Evolutionary conservation across 2,113 vertebrate genomes (phyloP), one percentile per base, ranked within the genome.

Genomic region (Sander vitreus): DNA sequence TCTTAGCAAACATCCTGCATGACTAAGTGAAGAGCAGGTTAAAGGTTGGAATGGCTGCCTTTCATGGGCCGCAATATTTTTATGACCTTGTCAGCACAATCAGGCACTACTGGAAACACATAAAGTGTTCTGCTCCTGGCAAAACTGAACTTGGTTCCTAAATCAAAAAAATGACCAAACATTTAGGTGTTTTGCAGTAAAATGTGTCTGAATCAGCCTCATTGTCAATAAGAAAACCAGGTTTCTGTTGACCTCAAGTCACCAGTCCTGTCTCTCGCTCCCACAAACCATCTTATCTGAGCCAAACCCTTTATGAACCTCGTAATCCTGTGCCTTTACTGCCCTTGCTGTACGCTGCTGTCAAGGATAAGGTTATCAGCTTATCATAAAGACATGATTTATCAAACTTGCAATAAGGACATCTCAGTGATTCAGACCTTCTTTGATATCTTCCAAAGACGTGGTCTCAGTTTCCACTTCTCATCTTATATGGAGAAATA

Each of bases 351-450:
- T 90, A 91, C 67, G 93, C 93, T 86, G 95, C 93, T 94, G 94
- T 96, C 96, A 96, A 97, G 96, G 96, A 95, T 95, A 96, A 94
- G 91, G 94, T 89, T 93, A 95, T 96, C 96, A 93, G 89, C 96
- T 95, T 95, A 96, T 96, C 93, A 80, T 86, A 83, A 76, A 93
- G 83, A 74, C 85, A 84, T 94, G 96, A 95, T 96, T 96, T 96
- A 95, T 91, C 94, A 94, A 95, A 93, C 86, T 67, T 84, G 87
- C 81, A 93, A 93, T 88, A 58, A 87, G 92, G 92, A 33, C 85
- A 88, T 81, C 59, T 85, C 67, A 83, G 57, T 50, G 76, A 90
- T 81, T 85, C 48, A 12, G 65, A 76, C 19, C 60, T 84, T 72
- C 83, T 93, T 89, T 92, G 87, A 90, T 87, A 84, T 70, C 39